phyloP scores from a whole-genome alignment of 2,888 invertebrate genomes.

The Eristalinus aeneus region DNA sequence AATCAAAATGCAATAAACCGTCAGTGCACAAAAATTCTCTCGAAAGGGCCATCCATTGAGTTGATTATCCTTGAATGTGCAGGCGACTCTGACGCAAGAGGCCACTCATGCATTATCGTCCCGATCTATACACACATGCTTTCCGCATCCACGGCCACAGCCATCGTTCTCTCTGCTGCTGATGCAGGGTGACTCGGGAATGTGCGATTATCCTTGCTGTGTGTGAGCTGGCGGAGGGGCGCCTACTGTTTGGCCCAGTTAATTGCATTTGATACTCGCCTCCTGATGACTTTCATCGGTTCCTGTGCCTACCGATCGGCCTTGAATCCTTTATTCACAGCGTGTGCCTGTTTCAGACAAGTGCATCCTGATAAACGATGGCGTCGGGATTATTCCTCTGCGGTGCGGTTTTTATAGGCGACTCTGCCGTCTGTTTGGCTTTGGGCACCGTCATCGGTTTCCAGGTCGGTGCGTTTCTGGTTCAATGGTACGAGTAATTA shows the following conservation, averaged over 20 bases:
- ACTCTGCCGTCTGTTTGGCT: not conserved
- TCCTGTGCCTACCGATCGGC: not conserved
- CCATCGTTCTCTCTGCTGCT: not conserved
- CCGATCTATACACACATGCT: conserved; percentile 23
- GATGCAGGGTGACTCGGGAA: not conserved
- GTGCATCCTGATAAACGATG: conserved; percentile 35
- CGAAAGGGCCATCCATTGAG: conserved; percentile 11
- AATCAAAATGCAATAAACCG: conserved; percentile 20
- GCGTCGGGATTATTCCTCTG: conserved; percentile 25
- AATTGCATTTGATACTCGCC: conserved; percentile 39
- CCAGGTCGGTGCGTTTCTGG: conserved; percentile 52
- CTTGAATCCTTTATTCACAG: conserved; percentile 4
- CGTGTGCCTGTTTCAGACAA: conserved; percentile 16
- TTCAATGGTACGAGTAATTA: conserved; percentile 39
- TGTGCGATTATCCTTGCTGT: not conserved
- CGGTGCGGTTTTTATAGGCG: conserved; percentile 22
- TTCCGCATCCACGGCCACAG: conserved; percentile 2
- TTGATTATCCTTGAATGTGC: conserved; percentile 29
- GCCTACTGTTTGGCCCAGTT: conserved; percentile 26
- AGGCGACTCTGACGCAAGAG: not conserved
- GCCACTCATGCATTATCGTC: conserved; percentile 22
- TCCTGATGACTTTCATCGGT: not conserved
- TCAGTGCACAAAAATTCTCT: conserved; percentile 10
- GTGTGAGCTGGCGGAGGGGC: not conserved
- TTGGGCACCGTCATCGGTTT: conserved; percentile 18